These are phyloP conservation scores for Oryzias sinensis DNA, from an alignment of 2,797 vertebrate genomes.

Conservation along the genomic window DNA sequence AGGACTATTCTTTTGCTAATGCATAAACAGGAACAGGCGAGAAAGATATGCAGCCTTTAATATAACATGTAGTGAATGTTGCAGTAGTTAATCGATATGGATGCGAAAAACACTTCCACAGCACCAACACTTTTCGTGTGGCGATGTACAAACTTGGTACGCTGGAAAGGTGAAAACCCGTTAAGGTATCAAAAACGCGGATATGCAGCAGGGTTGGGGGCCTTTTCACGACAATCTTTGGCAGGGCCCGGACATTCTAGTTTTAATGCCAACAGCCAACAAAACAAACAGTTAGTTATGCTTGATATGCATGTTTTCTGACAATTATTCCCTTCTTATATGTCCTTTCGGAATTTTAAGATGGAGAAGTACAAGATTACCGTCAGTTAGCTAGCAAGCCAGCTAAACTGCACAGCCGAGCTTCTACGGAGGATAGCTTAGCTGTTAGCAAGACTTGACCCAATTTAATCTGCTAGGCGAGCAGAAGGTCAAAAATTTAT, in stretches of 20 bases:
- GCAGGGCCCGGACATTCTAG: neutral
- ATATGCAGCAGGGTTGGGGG: no score
- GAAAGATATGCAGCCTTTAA: no score
- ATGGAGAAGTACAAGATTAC: conserved; percentile 65
- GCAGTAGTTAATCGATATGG: no score
- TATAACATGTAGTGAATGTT: no score
- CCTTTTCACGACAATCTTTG: no score
- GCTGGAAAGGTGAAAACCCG: accelerated
- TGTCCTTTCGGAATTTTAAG: conserved; percentile 73
- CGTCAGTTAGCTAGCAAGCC: conserved; percentile 45
- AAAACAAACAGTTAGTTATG: neutral
- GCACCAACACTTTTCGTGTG: no score
- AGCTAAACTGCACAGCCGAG: conserved; percentile 26
- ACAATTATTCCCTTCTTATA: conserved; percentile 74
- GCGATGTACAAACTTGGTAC: no score
- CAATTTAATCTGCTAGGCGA: conserved; percentile 30
- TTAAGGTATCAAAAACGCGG: no score
- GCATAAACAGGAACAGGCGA: no score
- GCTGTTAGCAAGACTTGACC: conserved; percentile 50
- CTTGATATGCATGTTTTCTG: conserved; percentile 24
- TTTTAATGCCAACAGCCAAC: neutral
- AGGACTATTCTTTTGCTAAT: no score
- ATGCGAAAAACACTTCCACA: no score
- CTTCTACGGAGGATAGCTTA: conserved; percentile 31
- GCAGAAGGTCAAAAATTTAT: no score